Base-by-base conservation (phyloP, 2,797 vertebrate genomes). In the Tenualosa ilisha region DNA sequence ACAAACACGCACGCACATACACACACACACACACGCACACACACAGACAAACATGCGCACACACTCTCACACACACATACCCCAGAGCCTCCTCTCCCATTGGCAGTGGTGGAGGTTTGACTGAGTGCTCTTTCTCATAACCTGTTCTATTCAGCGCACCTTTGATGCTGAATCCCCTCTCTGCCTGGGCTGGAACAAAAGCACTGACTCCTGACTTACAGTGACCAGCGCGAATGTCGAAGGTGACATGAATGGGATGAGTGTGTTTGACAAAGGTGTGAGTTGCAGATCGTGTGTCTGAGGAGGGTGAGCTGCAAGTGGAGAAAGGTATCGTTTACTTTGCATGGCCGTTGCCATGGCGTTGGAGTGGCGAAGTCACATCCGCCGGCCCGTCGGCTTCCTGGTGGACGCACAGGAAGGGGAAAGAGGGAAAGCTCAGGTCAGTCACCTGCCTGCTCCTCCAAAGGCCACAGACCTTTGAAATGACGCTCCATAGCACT, bases 71-170 rank as follows among this genome's bases (percentile, higher is more conserved):
- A 61, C 59, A 61, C 89, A 87, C 17, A 61, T 13, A 53, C 24
- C 63, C 24, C 24, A 8, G 24, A 68, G 86, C 86, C 83, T 87
- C 85, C 81, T 84, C 81, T 53, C 83, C 84, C 51, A 81, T 86
- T 86, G 82, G 84, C 79, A 63, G 86, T 82, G 85, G 86, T 81
- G 83, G 87, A 84, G 82, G 22, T 24, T 84, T 85, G 84, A 88
- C 83, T 84, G 43, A 83, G 20, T 90, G 89, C 89, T 87, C 89
- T 90, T 90, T 90, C 89, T 89, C 89, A 90, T 90, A 88, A 90
- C 88, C 88, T 90, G 87, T 85, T 88, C 79, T 49, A 81, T 85
- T 81, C 84, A 83, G 88, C 85, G 86, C 89, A 59, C 1, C 50
- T 88, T 88, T 82, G 81, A 82, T 86, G 82, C 63, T 88, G 85